Base-by-base conservation (phyloP, 2,888 invertebrate genomes). In the Hedya salicella region DNA sequence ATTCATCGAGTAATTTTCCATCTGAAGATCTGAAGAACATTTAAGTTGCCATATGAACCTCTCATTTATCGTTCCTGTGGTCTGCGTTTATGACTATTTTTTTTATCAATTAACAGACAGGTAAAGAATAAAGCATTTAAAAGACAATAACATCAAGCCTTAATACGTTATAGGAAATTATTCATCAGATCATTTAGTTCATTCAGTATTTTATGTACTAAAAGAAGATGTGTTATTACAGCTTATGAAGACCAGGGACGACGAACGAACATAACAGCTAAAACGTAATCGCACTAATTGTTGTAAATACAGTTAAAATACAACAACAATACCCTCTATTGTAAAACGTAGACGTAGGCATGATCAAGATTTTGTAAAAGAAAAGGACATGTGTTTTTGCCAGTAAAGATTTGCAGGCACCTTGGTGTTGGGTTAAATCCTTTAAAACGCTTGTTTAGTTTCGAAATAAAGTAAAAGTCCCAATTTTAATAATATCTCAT, bases 241-340 rank as follows among this genome's bases (percentile, higher is more conserved):
- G 65, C 56, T 46, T 46, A 60, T 65, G 62, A 52, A 57, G 62
- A 66, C 11, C 17, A 39, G 44, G 17, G 39, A 30, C n/a, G 39
- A 62, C 48, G 44, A 44, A 48, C 30, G 48, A 54, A 50, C 44
- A 14, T 63, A 67, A 67, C 67, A 39, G 57, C 46, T 67, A 62
- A 61, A 62, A 63, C 40, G 49, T 65, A 65, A 65, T 39, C 17
- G 19, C 59, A 60, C 65, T 65, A 59, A 57, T 25, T 25, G 6
- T 42, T 54, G 64, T 64, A 64, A 60, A 68, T 63, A 64, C 36
- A n/a, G 36, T 19, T 57, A 40, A 13, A 48, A 30, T 21, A 36
- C 46, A 36, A 25, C 3, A 21, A 13, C 16, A 13, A 21, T 13
- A n/a, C 11, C 19, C n/a, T 21, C 6, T 14, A 39, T 9, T 11